Percentiles rank a stretch among this genome's conserved stretches.
phyloP scores from a whole-genome alignment of 35 echinoderm and acorn worm species.

The Stichopus chloronotus region DNA sequence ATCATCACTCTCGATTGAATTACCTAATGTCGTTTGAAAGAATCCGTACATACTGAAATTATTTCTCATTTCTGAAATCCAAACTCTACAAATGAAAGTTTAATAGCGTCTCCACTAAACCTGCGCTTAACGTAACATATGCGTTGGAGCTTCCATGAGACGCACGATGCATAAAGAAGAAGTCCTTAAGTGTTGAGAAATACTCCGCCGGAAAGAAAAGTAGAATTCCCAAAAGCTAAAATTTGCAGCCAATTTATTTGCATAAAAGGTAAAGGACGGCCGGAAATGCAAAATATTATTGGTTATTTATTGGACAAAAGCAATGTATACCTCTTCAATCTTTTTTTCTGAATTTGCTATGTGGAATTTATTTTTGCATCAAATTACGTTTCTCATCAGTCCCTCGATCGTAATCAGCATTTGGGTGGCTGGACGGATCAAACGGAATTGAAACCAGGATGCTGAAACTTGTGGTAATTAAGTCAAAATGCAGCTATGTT shows the following conservation, averaged over 20 bases:
- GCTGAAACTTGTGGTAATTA: not conserved
- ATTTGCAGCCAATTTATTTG: not conserved
- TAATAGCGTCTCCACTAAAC: too few species aligned
- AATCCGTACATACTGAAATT: too few species aligned
- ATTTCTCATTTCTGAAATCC: too few species aligned
- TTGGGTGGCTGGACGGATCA: not conserved
- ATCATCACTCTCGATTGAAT: too few species aligned
- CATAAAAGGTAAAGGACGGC: not conserved
- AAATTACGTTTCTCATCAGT: not conserved
- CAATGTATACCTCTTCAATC: not conserved
- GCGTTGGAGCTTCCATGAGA: not conserved
- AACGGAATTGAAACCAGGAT: constrained; percentile 23
- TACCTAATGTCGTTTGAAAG: too few species aligned
- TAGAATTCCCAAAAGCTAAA: not conserved
- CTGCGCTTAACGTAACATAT: not conserved
- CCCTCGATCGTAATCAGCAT: not conserved
- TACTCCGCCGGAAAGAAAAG: not conserved
- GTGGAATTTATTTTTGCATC: constrained; percentile 10
- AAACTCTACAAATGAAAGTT: too few species aligned
- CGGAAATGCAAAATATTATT: not conserved
- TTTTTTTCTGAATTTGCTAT: not conserved
- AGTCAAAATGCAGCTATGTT: constrained; percentile 1
- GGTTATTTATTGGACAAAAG: not conserved
- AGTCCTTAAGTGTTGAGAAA: too few species aligned
- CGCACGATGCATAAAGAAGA: not conserved